Percentiles rank a stretch among this genome's conserved stretches.
Conservation (phyloP, 2,113 vertebrate genomes). For the Petromus typicus region DNA sequence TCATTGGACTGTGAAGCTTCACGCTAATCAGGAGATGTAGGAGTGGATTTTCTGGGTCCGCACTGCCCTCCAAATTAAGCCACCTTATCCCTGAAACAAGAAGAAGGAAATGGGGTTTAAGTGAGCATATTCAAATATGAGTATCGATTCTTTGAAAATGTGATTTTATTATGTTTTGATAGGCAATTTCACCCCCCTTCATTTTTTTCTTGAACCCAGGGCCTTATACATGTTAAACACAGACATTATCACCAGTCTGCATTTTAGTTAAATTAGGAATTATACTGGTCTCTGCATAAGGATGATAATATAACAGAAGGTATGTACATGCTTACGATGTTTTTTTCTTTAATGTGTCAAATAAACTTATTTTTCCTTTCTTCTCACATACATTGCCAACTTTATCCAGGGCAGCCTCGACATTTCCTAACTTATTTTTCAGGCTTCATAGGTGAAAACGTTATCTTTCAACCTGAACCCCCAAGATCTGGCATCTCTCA, state of each 20-base stretch:
- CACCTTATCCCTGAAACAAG: background rate
- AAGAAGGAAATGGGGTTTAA: background rate
- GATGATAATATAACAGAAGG: constrained; percentile 11
- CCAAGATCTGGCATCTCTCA: constrained; percentile 1
- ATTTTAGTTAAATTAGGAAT: background rate
- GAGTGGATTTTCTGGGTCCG: background rate
- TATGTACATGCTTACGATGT: background rate
- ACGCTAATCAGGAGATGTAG: background rate
- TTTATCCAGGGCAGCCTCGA: background rate
- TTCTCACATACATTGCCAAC: background rate
- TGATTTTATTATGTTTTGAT: background rate
- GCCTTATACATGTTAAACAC: background rate
- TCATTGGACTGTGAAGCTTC: background rate
- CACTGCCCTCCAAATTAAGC: background rate
- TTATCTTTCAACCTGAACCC: constrained; percentile 6
- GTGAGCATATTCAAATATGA: background rate
- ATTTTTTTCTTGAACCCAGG: background rate
- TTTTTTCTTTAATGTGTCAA: constrained; percentile 8
- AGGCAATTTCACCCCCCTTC: background rate
- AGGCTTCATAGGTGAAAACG: background rate
- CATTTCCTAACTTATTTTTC: constrained; percentile 37
- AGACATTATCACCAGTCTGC: background rate
- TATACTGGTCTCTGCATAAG: constrained; percentile 4
- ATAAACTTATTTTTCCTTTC: constrained; percentile 36
- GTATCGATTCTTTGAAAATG: background rate